Percentiles rank a stretch among this genome's conserved stretches.
phyloP scores from a whole-genome alignment of 2,888 invertebrate species.

The Vanessa cardui region DNA sequence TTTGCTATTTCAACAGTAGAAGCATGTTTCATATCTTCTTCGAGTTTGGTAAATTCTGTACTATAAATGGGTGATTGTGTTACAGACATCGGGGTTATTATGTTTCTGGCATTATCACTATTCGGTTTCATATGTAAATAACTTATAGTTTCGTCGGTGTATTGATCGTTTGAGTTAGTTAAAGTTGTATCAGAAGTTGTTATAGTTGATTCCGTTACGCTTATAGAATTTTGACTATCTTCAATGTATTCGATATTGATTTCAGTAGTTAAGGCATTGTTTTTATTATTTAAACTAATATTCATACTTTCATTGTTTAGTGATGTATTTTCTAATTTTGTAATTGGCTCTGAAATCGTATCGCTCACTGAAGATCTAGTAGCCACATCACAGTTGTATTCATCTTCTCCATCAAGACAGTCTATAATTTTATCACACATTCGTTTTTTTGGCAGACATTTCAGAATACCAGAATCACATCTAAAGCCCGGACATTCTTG shows the following conservation, averaged over 20 bases:
- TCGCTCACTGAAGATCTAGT: constrained; percentile 42
- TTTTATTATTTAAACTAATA: background rate
- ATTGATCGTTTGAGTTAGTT: background rate
- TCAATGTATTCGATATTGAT: background rate
- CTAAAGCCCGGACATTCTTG: constrained; percentile 88
- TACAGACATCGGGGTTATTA: background rate
- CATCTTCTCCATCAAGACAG: constrained; percentile 92
- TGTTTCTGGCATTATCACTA: background rate
- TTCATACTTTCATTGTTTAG: constrained; percentile 6
- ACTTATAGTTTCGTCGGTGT: background rate
- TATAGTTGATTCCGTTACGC: background rate
- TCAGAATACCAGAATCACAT: constrained; percentile 85
- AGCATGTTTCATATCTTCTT: constrained; percentile 48
- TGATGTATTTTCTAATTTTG: constrained; percentile 33
- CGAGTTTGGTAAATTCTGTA: constrained; percentile 20
- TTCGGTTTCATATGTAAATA: background rate
- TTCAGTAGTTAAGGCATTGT: background rate
- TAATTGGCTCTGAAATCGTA: constrained; percentile 26
- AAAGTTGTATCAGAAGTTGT: background rate
- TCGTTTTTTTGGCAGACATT: constrained; percentile 85
- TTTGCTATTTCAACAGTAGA: constrained; percentile 54
- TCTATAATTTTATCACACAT: constrained; percentile 89
- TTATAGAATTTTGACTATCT: background rate
- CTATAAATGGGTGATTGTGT: constrained; percentile 12
- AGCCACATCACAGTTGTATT: constrained; percentile 83